Conservation (phyloP, 1,140 invertebrate species). For the Drosophila orena region DNA sequence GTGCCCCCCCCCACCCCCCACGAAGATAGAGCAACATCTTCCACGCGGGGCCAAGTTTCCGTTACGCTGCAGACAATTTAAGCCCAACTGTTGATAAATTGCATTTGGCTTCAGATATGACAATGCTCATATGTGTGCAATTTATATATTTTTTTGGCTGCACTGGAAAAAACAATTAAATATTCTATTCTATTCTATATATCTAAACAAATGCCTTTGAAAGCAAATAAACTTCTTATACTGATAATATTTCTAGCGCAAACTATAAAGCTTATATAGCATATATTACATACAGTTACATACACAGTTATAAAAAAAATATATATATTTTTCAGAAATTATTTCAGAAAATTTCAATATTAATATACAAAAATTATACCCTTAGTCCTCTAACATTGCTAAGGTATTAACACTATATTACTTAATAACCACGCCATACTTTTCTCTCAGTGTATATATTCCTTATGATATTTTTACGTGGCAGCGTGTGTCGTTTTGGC, state of each 20-base stretch:
- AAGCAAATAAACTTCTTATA: no score
- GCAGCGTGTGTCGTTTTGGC: conserved; percentile 14
- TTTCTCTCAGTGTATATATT: conserved; percentile 4
- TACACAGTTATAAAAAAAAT: no score
- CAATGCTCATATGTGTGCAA: conserved; percentile 17
- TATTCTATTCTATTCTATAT: no score
- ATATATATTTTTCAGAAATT: no score
- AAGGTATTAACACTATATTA: no score
- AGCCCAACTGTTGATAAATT: conserved; percentile 81
- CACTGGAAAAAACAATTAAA: not conserved
- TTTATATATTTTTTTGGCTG: conserved; percentile 24
- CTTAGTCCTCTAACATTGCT: no score
- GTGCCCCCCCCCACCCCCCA: not conserved
- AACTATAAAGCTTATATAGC: no score
- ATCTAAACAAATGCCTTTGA: no score
- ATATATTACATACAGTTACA: no score
- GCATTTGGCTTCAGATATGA: conserved; percentile 74
- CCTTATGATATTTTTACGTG: conserved; percentile 12
- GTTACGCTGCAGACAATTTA: conserved; percentile 80
- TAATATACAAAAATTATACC: no score
- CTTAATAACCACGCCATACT: not conserved
- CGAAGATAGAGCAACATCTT: conserved; percentile 37
- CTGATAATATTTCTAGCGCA: no score
- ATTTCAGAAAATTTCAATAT: no score
- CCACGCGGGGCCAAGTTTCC: conserved; percentile 64